Evolutionary conservation across 2,113 vertebrate species (phyloP).

Genomic region (Cacatua alba): DNA sequence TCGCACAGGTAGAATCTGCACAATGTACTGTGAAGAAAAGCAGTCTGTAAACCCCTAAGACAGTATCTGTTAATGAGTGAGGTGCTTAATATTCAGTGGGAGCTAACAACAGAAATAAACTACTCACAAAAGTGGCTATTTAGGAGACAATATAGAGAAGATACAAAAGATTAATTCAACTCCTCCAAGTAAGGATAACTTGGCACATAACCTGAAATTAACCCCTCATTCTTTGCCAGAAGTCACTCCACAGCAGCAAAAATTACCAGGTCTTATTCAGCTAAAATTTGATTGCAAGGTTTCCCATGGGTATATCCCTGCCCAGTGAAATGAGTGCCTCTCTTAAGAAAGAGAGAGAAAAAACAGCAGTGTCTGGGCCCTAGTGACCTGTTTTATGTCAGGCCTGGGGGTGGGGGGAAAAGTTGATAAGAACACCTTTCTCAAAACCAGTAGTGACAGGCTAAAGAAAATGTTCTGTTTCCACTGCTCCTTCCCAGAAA

Average conservation of each 20-base stretch:
- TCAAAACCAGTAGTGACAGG: not conserved
- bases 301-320: not conserved
- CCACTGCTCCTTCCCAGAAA: not conserved
- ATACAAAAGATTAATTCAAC: not conserved
- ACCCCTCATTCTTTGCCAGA: not conserved
- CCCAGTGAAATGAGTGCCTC: not conserved
- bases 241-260: not conserved
- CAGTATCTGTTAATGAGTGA: not conserved
- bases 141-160: not conserved
- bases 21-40: not conserved
- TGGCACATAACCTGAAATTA: not conserved
- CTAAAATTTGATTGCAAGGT: not conserved
- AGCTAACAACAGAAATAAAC: not conserved
- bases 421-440: not conserved
- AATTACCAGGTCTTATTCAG: accelerated
- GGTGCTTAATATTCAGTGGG: not conserved
- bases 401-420: not conserved
- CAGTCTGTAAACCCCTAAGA: not conserved
- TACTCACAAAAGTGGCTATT: not conserved
- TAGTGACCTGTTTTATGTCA: not conserved
- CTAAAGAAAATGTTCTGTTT: not conserved
- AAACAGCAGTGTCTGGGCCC: not conserved
- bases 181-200: not conserved
- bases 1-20: not conserved
- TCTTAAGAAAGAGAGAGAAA: not conserved